phyloP scores from a whole-genome alignment of 2,888 invertebrate genomes.

The Chymomyza caudatula region DNA sequence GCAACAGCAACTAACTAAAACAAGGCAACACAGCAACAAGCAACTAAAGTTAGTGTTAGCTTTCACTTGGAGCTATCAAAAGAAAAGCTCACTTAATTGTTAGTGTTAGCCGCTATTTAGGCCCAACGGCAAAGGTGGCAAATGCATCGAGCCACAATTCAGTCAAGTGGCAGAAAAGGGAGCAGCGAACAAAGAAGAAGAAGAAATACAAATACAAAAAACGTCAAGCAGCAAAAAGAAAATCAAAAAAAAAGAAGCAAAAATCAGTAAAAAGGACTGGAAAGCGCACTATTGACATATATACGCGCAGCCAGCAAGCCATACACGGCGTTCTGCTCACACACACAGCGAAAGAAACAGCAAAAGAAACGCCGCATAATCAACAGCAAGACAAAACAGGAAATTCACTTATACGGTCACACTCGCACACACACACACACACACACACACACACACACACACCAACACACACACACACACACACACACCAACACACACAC shows the following conservation, averaged over 20 bases:
- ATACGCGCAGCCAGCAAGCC: slow-evolving; percentile 69
- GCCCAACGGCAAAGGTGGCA: slow-evolving; percentile 23
- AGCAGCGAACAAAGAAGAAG: slow-evolving; percentile 46
- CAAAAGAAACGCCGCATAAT: slow-evolving; percentile 62
- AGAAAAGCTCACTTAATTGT: slow-evolving; percentile 39
- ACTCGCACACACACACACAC: slow-evolving; percentile 15
- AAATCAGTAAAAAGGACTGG: slow-evolving; percentile 56
- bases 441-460: slow-evolving; percentile 8
- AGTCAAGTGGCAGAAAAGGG: slow-evolving; percentile 63
- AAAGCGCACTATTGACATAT: slow-evolving; percentile 77
- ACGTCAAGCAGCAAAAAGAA: slow-evolving; percentile 14
- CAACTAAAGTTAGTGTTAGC: slow-evolving; percentile 8
- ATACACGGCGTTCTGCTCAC: slow-evolving; percentile 23
- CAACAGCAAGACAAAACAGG: slow-evolving; percentile 66
- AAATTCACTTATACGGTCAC: slow-evolving; percentile 65
- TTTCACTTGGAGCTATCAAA: no score
- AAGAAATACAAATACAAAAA: slow-evolving; percentile 22
- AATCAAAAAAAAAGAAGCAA: slow-evolving; percentile 16
- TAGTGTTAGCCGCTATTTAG: slow-evolving; percentile 14
- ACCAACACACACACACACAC: slow-evolving; percentile 4
- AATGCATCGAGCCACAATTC: slow-evolving; percentile 47
- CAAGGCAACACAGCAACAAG: slow-evolving; percentile 21
- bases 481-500: slow-evolving; percentile 15
- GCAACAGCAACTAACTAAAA: no score
- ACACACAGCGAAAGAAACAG: not conserved